These are phyloP conservation scores for Cladorhizidae sp. DNA, from an alignment of 37 sponge, comb jelly and placozoan species.

Conservation along the genomic window DNA sequence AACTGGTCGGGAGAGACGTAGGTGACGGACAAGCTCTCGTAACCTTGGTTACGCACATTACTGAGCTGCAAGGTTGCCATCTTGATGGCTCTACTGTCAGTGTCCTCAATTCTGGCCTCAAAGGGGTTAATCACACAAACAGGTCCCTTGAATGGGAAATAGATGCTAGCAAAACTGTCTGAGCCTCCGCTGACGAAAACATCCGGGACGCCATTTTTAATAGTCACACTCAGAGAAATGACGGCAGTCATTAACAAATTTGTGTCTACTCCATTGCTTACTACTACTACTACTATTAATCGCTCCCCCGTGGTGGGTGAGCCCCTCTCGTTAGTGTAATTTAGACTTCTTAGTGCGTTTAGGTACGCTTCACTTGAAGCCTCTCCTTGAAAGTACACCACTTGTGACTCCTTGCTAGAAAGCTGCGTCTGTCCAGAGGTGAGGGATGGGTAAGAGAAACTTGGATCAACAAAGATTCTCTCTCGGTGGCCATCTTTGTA, in stretches of 20 bases:
- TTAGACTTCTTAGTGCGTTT: constrained; percentile 42
- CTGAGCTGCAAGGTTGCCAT: constrained; percentile 52
- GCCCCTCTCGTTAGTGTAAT: constrained; percentile 43
- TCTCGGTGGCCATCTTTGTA: constrained; percentile 47
- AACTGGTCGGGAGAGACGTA: constrained; percentile 56
- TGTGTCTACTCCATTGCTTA: constrained; percentile 64
- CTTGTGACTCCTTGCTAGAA: constrained; percentile 6
- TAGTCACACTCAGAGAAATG: constrained; percentile 39
- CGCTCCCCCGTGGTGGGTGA: constrained; percentile 60
- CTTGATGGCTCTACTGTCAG: constrained; percentile 56
- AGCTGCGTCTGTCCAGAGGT: neutral
- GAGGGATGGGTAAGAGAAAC: constrained; percentile 44
- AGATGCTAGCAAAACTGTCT: constrained; percentile 36
- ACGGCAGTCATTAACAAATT: constrained; percentile 9
- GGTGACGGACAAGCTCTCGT: constrained; percentile 65
- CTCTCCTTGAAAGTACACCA: constrained; percentile 36
- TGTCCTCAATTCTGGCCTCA: constrained; percentile 55
- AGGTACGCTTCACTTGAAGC: constrained; percentile 53
- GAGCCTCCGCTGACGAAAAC: constrained; percentile 54
- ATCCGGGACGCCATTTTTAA: constrained; percentile 60
- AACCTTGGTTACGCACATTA: constrained; percentile 46
- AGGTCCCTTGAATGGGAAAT: constrained; percentile 66
- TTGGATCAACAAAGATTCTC: neutral
- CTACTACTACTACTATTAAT: constrained; percentile 26
- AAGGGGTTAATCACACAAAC: constrained; percentile 53